phyloP scores from a whole-genome alignment of 1,140 invertebrate species.

The Tetramorium alpestre region DNA sequence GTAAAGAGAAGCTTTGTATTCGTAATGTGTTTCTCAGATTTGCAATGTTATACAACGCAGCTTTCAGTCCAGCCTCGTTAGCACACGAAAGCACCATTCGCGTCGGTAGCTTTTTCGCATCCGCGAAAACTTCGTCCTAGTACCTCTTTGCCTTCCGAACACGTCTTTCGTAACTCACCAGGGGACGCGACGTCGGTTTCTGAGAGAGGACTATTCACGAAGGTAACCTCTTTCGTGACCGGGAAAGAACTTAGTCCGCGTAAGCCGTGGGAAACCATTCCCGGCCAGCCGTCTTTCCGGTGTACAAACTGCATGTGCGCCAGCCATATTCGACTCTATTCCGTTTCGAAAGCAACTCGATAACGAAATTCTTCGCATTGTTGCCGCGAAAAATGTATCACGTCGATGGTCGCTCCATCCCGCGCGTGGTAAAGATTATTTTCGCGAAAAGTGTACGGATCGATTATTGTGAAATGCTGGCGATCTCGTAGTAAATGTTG shows the following conservation, averaged over 20 bases:
- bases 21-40: not conserved
- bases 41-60: conserved; percentile 14
- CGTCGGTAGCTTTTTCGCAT: conserved; percentile 48
- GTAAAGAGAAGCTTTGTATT: conserved; percentile 7
- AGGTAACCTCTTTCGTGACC: conserved; percentile 49
- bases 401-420: not conserved
- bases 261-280: conserved; percentile 57
- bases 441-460: conserved; percentile 9
- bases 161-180: conserved; percentile 66
- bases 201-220: conserved; percentile 26
- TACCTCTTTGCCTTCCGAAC: conserved; percentile 68
- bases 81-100: conserved; percentile 45
- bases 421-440: conserved; percentile 46
- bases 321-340: conserved; percentile 60
- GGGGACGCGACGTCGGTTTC: conserved; percentile 50
- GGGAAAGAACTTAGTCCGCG: conserved; percentile 38
- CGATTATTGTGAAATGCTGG: conserved; percentile 1
- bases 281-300: not conserved
- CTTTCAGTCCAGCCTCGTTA: conserved; percentile 11
- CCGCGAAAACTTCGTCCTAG: conserved; percentile 55
- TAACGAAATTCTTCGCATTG: conserved; percentile 59
- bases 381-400: conserved; percentile 48
- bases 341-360: conserved; percentile 47
- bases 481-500: conserved; percentile 9
- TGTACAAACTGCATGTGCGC: conserved; percentile 31